Conservation (phyloP, 2,888 invertebrate species). For the Diarsia mendica region DNA sequence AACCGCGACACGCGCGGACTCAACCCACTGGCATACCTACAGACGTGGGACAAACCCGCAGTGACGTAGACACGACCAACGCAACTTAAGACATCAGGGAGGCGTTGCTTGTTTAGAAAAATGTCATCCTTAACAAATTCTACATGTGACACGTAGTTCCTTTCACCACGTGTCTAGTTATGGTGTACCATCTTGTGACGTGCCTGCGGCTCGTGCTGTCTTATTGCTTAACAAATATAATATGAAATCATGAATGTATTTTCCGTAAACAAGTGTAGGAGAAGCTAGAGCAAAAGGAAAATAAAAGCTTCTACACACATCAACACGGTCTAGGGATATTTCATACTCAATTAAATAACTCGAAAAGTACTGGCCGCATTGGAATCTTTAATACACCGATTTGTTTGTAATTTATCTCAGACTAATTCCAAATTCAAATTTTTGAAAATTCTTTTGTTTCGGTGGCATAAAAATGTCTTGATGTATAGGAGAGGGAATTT, state of each 20-base stretch:
- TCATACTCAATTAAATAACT: too few relatives aligned
- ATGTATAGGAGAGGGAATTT: too few relatives aligned
- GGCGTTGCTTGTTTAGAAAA: not conserved
- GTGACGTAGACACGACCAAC: constrained; percentile 10
- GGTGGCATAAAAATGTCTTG: too few relatives aligned
- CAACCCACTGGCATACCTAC: not conserved
- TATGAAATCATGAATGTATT: not conserved
- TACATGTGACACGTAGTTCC: not conserved
- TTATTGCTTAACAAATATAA: not conserved
- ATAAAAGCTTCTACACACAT: too few relatives aligned
- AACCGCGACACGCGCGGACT: not conserved
- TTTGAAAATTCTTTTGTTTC: too few relatives aligned
- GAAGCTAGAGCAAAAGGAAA: too few relatives aligned
- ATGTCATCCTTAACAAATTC: not conserved
- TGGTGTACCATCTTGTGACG: not conserved
- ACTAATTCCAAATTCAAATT: too few relatives aligned
- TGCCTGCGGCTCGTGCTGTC: not conserved
- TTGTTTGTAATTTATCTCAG: too few relatives aligned
- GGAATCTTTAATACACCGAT: too few relatives aligned
- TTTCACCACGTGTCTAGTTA: not conserved
- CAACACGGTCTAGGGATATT: too few relatives aligned
- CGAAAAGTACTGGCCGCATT: too few relatives aligned
- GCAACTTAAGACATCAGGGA: not conserved
- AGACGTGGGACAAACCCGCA: constrained; percentile 15
- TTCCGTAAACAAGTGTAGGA: not conserved